phyloP scores from a whole-genome alignment of 2,113 vertebrate species.

The Narcine bancroftii region DNA sequence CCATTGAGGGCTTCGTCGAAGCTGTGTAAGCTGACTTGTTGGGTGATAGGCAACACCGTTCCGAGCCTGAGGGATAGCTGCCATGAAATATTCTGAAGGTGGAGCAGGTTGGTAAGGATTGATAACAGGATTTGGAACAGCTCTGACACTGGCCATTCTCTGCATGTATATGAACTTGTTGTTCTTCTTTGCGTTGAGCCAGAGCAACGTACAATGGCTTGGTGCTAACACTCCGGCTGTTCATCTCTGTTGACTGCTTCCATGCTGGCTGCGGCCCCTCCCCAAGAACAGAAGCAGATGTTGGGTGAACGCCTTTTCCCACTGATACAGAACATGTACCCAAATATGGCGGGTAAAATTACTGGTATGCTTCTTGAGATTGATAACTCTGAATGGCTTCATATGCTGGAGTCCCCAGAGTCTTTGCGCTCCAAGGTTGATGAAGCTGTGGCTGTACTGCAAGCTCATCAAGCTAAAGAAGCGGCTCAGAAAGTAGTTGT shows the following conservation, averaged over 20 bases:
- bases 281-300: slow-evolving; percentile 99
- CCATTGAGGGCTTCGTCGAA: slow-evolving; percentile 92
- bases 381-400: too few relatives aligned
- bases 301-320: slow-evolving; percentile 97
- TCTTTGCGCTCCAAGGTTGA: too few relatives aligned
- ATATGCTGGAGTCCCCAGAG: too few relatives aligned
- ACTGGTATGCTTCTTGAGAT: too few relatives aligned
- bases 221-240: slow-evolving; percentile 92
- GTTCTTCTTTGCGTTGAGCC: slow-evolving; percentile 94
- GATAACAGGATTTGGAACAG: slow-evolving; percentile 94
- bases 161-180: slow-evolving; percentile 97
- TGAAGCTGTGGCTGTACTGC: too few relatives aligned
- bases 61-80: slow-evolving; percentile 95
- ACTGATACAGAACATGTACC: slow-evolving; percentile 96
- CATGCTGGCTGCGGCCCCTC: slow-evolving; percentile 94
- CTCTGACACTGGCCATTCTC: slow-evolving; percentile 92
- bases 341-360: slow-evolving; percentile 93
- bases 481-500: slow-evolving; percentile 86
- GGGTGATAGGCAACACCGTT: slow-evolving; percentile 96
- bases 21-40: slow-evolving; percentile 85
- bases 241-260: slow-evolving; percentile 99
- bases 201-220: slow-evolving; percentile 95
- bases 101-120: slow-evolving; percentile 94
- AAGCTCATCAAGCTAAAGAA: slow-evolving; percentile 97
- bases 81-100: slow-evolving; percentile 98